These are phyloP conservation scores for Falco cherrug DNA, from an alignment of 2,797 vertebrate genomes.

Conservation along the genomic window DNA sequence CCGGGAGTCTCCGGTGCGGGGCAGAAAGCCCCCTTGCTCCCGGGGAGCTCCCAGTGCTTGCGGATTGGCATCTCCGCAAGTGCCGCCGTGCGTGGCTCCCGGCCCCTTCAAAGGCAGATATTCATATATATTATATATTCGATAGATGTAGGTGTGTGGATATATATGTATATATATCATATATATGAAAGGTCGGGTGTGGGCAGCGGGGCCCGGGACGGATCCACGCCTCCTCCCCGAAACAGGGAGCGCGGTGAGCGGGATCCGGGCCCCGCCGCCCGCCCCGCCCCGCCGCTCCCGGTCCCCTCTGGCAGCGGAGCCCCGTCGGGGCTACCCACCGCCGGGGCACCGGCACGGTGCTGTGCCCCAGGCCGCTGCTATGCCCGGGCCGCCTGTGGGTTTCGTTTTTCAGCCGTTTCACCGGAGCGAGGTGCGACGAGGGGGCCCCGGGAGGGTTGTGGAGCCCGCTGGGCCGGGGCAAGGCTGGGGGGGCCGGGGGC, in stretches of 20 bases:
- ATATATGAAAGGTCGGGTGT: too few species aligned
- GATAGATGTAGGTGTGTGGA: too few species aligned
- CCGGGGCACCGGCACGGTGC: neutral
- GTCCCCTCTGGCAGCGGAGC: neutral
- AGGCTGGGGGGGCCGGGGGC: fast-evolving
- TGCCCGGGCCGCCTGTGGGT: neutral
- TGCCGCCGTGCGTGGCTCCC: neutral
- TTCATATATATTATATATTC: neutral
- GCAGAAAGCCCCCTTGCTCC: neutral
- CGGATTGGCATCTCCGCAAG: neutral
- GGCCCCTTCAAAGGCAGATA: neutral
- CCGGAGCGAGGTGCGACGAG: neutral
- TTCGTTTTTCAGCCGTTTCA: neutral
- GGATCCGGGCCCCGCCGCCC: neutral
- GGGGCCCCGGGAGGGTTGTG: neutral
- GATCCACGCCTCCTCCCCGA: neutral
- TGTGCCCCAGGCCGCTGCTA: neutral
- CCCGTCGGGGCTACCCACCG: neutral
- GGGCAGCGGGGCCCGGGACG: neutral
- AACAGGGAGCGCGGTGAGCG: neutral
- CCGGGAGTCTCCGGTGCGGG: neutral
- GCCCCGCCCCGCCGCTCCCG: neutral
- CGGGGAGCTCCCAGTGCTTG: neutral
- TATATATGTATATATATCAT: too few species aligned
- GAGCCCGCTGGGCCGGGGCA: neutral